Evolutionary conservation across 2,113 vertebrate genomes (phyloP).

Genomic region (Phocoena phocoena): DNA sequence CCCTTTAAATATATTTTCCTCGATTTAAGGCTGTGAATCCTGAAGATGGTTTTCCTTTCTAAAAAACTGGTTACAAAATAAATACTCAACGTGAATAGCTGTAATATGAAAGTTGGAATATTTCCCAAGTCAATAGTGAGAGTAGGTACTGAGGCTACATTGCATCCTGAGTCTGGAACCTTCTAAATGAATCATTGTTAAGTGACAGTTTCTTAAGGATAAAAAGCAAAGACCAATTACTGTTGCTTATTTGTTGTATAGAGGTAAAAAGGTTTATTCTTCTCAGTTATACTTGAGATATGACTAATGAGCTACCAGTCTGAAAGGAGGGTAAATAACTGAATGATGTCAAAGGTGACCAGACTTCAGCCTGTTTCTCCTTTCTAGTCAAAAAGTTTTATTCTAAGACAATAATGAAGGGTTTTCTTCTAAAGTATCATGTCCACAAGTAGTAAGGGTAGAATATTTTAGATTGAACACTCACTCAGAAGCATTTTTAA

Average conservation of each 20-base stretch:
- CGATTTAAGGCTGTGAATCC: neutral
- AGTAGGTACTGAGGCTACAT: neutral
- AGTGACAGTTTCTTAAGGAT: neutral
- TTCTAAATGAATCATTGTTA: constrained; percentile 19
- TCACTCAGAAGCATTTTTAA: neutral
- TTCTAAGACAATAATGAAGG: neutral
- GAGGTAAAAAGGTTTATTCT: neutral
- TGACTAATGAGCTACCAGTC: neutral
- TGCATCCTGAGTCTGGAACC: neutral
- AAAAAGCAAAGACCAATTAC: neutral
- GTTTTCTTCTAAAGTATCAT: neutral
- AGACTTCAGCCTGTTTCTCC: neutral
- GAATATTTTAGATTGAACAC: neutral
- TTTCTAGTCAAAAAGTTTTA: neutral
- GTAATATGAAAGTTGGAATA: neutral
- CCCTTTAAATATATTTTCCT: neutral
- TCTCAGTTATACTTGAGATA: neutral
- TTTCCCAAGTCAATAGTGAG: neutral
- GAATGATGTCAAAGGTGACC: neutral
- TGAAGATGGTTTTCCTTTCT: neutral
- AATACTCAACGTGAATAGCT: neutral
- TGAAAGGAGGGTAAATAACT: neutral
- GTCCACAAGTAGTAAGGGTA: neutral
- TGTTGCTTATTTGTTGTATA: neutral
- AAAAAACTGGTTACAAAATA: constrained; percentile 13